Evolutionary conservation across 1,140 invertebrate species (phyloP).

Genomic region (Drosophila insularis): DNA sequence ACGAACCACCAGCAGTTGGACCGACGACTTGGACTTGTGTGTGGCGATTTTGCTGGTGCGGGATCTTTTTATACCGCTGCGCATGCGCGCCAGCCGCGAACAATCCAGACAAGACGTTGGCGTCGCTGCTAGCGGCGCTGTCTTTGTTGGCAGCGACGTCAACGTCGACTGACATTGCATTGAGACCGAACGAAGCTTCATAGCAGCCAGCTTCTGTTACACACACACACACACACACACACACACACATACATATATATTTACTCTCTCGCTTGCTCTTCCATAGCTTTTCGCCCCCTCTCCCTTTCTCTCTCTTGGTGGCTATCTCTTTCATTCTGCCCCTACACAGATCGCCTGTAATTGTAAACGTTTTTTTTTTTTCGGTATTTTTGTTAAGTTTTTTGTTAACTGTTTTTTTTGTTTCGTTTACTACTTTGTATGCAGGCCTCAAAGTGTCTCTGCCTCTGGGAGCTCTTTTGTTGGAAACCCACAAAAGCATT

Average conservation of each 20-base stretch:
- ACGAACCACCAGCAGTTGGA: constrained; percentile 67
- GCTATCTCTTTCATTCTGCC: constrained; percentile 22
- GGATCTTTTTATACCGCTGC: constrained; percentile 83
- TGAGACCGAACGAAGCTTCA: constrained; percentile 44
- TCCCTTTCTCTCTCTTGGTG: constrained; percentile 25
- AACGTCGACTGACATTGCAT: constrained; percentile 55
- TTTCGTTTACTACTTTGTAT: constrained; percentile 56
- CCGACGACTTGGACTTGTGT: constrained; percentile 80
- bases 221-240: no score
- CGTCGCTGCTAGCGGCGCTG: constrained; percentile 5
- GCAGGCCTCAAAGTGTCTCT: constrained; percentile 12
- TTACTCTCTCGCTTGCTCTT: constrained; percentile 1
- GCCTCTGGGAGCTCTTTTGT: constrained; percentile 45
- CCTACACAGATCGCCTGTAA: constrained; percentile 8
- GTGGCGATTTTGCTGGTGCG: constrained; percentile 77
- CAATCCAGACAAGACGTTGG: constrained; percentile 60
- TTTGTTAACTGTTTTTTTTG: constrained; percentile 49
- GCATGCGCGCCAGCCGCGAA: constrained; percentile 76
- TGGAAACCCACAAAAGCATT: constrained; percentile 47
- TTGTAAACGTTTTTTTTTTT: constrained; percentile 36
- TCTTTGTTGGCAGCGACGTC: constrained; percentile 14
- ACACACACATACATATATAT: no score
- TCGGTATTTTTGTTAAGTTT: constrained; percentile 15
- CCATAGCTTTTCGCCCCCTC: constrained; percentile 3
- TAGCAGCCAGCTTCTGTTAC: constrained; percentile 50